Evolutionary conservation across 2,797 vertebrate genomes (phyloP), one percentile per base, ranked within the genome.

Genomic region (Borostomias antarcticus): DNA sequence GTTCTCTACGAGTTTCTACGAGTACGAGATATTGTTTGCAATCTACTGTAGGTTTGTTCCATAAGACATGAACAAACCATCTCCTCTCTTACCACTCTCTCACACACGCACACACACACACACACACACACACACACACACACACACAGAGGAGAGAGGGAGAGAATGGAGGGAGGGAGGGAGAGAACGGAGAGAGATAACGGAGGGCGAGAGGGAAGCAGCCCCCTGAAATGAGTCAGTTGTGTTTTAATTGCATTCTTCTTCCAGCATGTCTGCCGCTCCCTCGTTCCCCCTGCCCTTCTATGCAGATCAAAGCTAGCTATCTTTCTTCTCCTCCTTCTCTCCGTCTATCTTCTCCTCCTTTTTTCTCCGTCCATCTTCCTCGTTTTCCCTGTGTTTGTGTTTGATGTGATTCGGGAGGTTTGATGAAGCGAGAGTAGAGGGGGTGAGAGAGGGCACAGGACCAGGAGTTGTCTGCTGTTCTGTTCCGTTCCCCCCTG

Each of bases 181-280:
- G 15, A 8, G 51, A 66, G 73, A 64, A 82, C 15, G 59, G 73
- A 43, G 40, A 17, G 40, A 81, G 84, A 78, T 69, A 76, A 69
- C 73, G 64, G 62, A 72, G 75, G 1, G 35, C 54, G 32, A 50
- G 53, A 75, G 76, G 57, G 15, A 8, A 47, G 64, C 73, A 64
- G 81, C 15, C 58, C 71, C 76, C 60, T 74, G 78, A 77, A 81
- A 85, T 77, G 45, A 76, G 69, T 67, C 74, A 68, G 70, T 83
- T 79, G 75, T 80, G 48, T 75, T 80, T 81, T 86, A 85, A 86
- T 85, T 82, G 76, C 74, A 72, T 86, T 74, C 61, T 51, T 80
- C 58, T 75, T 66, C 58, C 58, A 57, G 54, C 48, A 51, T 26
- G 66, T 32, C 32, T 17, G 43, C 58, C 62, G 32, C 51, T 54